Conservation (phyloP, 2,888 invertebrate genomes). For the Parnassius glacialis region DNA sequence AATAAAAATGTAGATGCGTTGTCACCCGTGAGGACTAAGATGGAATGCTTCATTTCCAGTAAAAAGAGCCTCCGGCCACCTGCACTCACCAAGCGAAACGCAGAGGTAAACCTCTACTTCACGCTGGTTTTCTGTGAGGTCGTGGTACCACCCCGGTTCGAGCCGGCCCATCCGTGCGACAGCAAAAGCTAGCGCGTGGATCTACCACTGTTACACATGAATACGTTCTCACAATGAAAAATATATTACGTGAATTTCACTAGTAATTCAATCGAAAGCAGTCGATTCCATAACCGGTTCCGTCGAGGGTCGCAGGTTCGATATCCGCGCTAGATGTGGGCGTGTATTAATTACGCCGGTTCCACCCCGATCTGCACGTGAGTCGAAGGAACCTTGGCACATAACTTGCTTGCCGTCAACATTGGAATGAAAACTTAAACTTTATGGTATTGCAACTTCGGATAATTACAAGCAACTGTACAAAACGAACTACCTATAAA, state of each 20-base stretch:
- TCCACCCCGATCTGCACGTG: constrained; percentile 44
- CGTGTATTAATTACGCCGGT: constrained; percentile 65
- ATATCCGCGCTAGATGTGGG: constrained; percentile 47
- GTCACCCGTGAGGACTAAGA: too few relatives aligned
- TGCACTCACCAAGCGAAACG: too few relatives aligned
- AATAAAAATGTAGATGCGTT: too few relatives aligned
- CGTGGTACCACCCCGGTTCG: too few relatives aligned
- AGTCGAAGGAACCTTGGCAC: constrained; percentile 7
- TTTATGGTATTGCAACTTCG: constrained; percentile 18
- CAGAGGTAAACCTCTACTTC: too few relatives aligned
- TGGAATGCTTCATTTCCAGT: too few relatives aligned
- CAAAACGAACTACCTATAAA: background rate
- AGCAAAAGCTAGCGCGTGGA: too few relatives aligned
- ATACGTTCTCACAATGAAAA: background rate
- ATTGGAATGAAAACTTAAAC: constrained; percentile 23
- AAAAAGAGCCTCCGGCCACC: too few relatives aligned
- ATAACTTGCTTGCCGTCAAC: constrained; percentile 22
- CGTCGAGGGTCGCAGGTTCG: constrained; percentile 39
- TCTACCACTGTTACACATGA: too few relatives aligned
- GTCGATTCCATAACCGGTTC: constrained; percentile 9
- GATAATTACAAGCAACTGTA: constrained; percentile 17
- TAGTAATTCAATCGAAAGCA: constrained; percentile 1
- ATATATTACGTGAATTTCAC: background rate
- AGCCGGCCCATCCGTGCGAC: too few relatives aligned
- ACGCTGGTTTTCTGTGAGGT: too few relatives aligned